Conservation (phyloP, 2,113 vertebrate genomes). For the Ardeotis arabs region DNA sequence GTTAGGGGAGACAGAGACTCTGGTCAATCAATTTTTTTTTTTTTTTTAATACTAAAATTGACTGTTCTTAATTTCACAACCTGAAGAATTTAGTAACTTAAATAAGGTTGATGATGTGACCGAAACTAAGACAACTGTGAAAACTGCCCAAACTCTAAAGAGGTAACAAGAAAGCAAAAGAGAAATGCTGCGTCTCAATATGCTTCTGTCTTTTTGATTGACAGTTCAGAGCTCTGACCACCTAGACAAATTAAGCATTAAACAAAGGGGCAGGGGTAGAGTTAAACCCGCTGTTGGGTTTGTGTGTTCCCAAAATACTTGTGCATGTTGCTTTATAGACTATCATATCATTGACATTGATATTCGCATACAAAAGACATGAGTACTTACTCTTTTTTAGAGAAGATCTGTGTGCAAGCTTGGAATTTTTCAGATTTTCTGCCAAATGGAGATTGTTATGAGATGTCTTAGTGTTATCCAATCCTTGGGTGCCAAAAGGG, state of each 20-base stretch:
- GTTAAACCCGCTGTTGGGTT: not conserved
- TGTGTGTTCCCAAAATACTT: not conserved
- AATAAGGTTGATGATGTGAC: not conserved
- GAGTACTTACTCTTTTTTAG: not conserved
- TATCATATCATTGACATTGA: not conserved
- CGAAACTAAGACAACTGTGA: not conserved
- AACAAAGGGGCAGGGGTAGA: not conserved
- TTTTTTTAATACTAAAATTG: not conserved
- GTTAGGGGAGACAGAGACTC: not conserved
- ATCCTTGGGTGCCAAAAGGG: not conserved
- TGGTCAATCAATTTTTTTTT: not conserved
- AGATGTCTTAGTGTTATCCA: not conserved
- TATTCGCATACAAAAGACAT: not conserved
- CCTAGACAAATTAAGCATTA: not conserved
- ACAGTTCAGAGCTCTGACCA: not conserved
- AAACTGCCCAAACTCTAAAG: not conserved
- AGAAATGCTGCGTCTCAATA: not conserved
- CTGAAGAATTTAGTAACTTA: not conserved
- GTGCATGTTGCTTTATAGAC: not conserved
- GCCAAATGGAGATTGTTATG: not conserved
- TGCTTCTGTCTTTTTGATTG: not conserved
- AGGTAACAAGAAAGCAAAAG: not conserved
- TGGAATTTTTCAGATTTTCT: not conserved
- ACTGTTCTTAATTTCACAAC: not conserved
- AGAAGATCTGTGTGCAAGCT: not conserved